phyloP scores from a whole-genome alignment of 2,113 vertebrate genomes.

The Austrofundulus limnaeus region DNA sequence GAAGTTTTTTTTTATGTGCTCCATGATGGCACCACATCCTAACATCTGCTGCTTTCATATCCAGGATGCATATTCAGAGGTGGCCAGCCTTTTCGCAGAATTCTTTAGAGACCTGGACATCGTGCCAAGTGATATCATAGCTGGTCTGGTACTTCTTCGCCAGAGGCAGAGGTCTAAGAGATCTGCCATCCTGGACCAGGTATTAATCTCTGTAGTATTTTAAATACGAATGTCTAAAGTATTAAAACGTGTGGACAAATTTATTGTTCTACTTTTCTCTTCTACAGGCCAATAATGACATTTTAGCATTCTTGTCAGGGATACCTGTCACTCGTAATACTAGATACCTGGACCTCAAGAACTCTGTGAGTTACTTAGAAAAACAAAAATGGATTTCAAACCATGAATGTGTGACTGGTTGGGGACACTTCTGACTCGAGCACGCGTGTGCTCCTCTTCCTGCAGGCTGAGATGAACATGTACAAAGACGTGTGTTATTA shows the following conservation, averaged over 20 bases:
- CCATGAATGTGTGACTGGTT: not conserved
- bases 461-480: conserved; percentile 93
- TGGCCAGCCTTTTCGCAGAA: conserved; percentile 98
- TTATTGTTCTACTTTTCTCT: conserved; percentile 10
- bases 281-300: conserved; percentile 94
- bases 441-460: conserved; percentile 26
- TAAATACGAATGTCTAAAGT: not conserved
- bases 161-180: conserved; percentile 94
- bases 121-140: conserved; percentile 97
- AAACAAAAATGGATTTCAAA: not conserved
- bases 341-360: conserved; percentile 97
- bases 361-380: conserved; percentile 82
- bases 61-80: conserved; percentile 97
- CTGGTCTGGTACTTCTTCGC: conserved; percentile 92
- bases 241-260: not conserved
- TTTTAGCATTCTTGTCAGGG: conserved; percentile 95
- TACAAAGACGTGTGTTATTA: conserved; percentile 99
- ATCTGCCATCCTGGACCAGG: conserved; percentile 84
- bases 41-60: conserved; percentile 21
- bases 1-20: not conserved
- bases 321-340: conserved; percentile 98
- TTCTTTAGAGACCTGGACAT: conserved; percentile 99
- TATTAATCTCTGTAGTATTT: conserved; percentile 22
- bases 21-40: not conserved
- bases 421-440: not conserved